phyloP scores from a whole-genome alignment of 2,113 vertebrate genomes.

The Chloroceryle aenea region DNA sequence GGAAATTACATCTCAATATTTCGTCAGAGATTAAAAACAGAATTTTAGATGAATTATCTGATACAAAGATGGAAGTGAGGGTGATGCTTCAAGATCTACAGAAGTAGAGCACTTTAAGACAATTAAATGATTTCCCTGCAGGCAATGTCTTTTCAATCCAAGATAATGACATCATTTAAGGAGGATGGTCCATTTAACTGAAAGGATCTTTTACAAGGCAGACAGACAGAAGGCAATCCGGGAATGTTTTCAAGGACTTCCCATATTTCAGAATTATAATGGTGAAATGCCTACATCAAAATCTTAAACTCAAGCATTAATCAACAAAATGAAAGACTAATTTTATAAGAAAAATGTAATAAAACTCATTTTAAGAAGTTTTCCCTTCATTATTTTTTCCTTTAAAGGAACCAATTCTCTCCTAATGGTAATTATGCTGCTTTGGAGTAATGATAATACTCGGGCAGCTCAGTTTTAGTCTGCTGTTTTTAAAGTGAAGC shows the following conservation, averaged over 20 bases:
- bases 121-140: constrained; percentile 86
- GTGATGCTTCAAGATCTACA: constrained; percentile 76
- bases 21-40: constrained; percentile 74
- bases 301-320: constrained; percentile 81
- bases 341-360: constrained; percentile 76
- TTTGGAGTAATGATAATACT: constrained; percentile 60
- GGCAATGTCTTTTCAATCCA: constrained; percentile 85
- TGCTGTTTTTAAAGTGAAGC: constrained; percentile 69
- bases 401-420: constrained; percentile 76
- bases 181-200: constrained; percentile 86
- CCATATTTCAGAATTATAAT: constrained; percentile 84
- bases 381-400: constrained; percentile 71
- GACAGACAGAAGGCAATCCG: constrained; percentile 84
- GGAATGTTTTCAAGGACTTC: constrained; percentile 81
- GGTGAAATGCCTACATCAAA: constrained; percentile 81
- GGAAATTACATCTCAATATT: constrained; percentile 76
- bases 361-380: constrained; percentile 75
- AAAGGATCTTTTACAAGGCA: constrained; percentile 82
- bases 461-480: constrained; percentile 62
- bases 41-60: constrained; percentile 78
- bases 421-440: constrained; percentile 71
- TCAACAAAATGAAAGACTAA: constrained; percentile 80
- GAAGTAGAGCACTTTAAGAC: constrained; percentile 83
- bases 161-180: constrained; percentile 86
- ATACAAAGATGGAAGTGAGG: constrained; percentile 77